Evolutionary conservation across 2,113 vertebrate species (phyloP).

Genomic region (Hystrix brachyura): DNA sequence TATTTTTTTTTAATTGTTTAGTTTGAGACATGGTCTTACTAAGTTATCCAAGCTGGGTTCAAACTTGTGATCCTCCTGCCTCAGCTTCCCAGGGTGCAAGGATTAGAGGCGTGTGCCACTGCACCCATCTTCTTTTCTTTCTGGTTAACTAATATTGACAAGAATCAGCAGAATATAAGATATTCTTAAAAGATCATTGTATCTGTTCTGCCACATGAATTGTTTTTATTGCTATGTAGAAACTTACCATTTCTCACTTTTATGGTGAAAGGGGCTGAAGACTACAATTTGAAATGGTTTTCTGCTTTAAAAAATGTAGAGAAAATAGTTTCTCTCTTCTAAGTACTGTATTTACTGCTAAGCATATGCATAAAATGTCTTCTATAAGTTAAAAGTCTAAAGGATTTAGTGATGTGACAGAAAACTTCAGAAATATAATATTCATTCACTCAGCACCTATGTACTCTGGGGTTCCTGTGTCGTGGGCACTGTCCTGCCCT

Average conservation of each 20-base stretch:
- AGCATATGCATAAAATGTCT: not conserved
- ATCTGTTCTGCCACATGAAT: not conserved
- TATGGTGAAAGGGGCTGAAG: not conserved
- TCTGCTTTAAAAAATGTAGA: not conserved
- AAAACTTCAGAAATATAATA: not conserved
- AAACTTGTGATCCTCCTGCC: not conserved
- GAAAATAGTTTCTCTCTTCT: not conserved
- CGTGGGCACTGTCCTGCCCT: not conserved
- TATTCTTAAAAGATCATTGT: not conserved
- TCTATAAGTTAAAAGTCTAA: not conserved
- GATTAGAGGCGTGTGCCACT: not conserved
- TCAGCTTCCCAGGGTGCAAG: not conserved
- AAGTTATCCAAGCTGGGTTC: not conserved
- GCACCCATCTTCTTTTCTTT: not conserved
- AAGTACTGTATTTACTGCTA: not conserved
- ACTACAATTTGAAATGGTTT: not conserved
- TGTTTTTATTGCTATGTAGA: not conserved
- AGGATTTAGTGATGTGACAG: not conserved
- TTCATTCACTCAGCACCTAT: not conserved
- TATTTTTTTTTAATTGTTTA: not conserved
- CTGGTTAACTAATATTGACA: not conserved
- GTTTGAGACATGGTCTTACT: not conserved
- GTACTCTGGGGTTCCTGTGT: not conserved
- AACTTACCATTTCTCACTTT: not conserved
- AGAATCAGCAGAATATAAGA: not conserved